Percentiles rank a stretch among this genome's conserved stretches.
phyloP scores from a whole-genome alignment of 2,888 invertebrate species.

The Creontiades dilutus region DNA sequence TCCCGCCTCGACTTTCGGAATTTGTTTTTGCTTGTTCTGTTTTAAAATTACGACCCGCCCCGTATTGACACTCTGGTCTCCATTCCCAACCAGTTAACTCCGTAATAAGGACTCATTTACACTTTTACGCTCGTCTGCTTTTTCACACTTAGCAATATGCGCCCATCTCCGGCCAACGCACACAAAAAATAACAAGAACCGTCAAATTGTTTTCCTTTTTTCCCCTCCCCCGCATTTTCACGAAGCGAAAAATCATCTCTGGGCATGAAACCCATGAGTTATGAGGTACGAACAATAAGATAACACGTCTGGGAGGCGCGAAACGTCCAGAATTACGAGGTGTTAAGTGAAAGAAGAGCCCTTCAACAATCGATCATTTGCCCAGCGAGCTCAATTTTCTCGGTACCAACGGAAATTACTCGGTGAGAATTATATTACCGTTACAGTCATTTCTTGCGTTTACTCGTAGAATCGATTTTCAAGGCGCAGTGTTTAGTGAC shows the following conservation, averaged over 20 bases:
- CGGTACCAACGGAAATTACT: background rate
- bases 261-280: conserved; percentile 25
- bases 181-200: background rate
- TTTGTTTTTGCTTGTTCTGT: too few relatives aligned
- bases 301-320: conserved; percentile 36
- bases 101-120: background rate
- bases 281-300: conserved; percentile 25
- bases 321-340: conserved; percentile 17
- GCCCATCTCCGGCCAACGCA: background rate
- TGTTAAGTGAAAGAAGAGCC: conserved; percentile 16
- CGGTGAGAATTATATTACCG: background rate
- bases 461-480: background rate
- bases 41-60: background rate
- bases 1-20: background rate
- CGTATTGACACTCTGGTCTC: background rate
- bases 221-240: background rate
- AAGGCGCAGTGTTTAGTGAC: too few relatives aligned
- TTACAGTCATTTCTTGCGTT: background rate
- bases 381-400: conserved; percentile 29
- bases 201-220: background rate
- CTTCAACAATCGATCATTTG: conserved; percentile 19
- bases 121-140: background rate
- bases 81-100: background rate
- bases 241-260: background rate
- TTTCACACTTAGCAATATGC: background rate